Percentiles rank a stretch among this genome's conserved stretches.
These are phyloP conservation scores for Chloebia gouldiae DNA, from an alignment of 2,113 vertebrate species.

Conservation along the genomic window DNA sequence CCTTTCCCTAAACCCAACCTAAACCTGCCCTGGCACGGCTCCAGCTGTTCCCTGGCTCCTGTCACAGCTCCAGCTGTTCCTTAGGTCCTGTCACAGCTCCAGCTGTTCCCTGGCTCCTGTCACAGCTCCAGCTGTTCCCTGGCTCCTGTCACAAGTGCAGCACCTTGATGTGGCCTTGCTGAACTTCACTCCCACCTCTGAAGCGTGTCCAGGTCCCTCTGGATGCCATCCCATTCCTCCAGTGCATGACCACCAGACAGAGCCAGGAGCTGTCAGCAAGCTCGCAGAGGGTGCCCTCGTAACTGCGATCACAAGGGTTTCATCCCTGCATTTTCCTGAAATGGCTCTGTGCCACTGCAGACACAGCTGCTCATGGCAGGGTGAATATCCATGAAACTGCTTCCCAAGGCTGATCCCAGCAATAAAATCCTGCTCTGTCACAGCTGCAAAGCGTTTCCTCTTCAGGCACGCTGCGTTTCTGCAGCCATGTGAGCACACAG, in stretches of 20 bases:
- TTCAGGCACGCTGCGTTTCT: not conserved
- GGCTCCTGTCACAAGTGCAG: not conserved
- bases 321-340: not conserved
- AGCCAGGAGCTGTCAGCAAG: not conserved
- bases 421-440: not conserved
- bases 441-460: not conserved
- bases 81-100: not conserved
- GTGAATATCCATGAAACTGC: not conserved
- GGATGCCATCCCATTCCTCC: not conserved
- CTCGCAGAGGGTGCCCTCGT: not conserved
- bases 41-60: no score
- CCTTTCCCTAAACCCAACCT: not conserved
- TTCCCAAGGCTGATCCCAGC: not conserved
- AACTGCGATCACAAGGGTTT: not conserved
- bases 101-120: no score
- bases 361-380: accelerated
- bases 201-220: no score
- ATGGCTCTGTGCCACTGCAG: not conserved
- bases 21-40: not conserved
- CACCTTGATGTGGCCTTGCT: not conserved
- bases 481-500: not conserved
- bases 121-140: not conserved
- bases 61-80: not conserved
- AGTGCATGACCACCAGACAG: not conserved
- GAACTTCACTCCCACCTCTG: not conserved